Base-by-base conservation (phyloP, 2,113 vertebrate species). In the Cyanoramphus novaezelandiae region DNA sequence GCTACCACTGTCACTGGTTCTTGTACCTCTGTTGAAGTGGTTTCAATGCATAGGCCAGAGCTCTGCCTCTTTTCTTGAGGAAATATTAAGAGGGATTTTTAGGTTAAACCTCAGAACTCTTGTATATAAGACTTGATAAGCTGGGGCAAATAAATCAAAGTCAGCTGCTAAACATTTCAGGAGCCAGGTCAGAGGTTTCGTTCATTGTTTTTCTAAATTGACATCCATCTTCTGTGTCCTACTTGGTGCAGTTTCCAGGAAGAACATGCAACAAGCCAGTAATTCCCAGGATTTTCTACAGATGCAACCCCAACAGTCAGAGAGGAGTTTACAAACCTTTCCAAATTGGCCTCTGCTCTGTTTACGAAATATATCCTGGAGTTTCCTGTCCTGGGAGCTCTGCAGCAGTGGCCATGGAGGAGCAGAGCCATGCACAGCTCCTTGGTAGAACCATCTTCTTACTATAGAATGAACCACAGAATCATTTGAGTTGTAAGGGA, bases 91-190 rank as follows among this genome's bases (percentile, higher is more conserved):
- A 13, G 1, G 17, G 25, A 20, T 74, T 65, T 88, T 67, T 16
- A 9, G 74, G 60, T 70, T 43, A 21, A 85, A 57, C 74, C 84
- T 90, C 69, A 20, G 49, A 53, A 23, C 70, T 75, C 57, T 57
- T 75, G 95, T 80, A 0, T 59, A 41, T 67, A n/a, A 5, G 55
- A 17, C 60, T 74, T 10, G 17, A n/a, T 67, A 39, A 87, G 29
- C 37, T 2, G 1, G 41, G 46, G 28, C 24, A 31, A 12, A 67
- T 93, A 67, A 84, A 92, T 93, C 11, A 0, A 70, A 49, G 41
- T 35, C 80, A 75, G 41, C 74, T 92, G 78, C 78, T 88, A 93
- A 90, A 93, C 88, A 82, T 41, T 90, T 92, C 92, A 87, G 92
- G 88, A 71, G 85, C 69, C 17, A 7, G 88, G 82, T 90, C 93